A percentile compares a stretch with the other conserved stretches of the same genome.
phyloP scores from a whole-genome alignment of 1,140 invertebrate genomes.

The Frieseomelitta varia region DNA sequence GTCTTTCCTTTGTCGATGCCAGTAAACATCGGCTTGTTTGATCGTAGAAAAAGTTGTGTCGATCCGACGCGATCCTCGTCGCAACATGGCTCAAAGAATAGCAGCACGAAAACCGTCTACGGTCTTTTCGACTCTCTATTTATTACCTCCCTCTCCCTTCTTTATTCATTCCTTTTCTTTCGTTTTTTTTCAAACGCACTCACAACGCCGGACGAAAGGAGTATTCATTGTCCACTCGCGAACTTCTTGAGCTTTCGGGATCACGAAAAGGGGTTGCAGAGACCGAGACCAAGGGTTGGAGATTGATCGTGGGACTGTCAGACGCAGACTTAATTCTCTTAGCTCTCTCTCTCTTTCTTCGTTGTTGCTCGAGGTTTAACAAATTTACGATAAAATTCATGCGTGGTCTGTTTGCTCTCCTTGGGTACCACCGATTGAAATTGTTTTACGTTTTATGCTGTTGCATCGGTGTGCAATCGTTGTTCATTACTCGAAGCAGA shows the following conservation, averaged over 20 bases:
- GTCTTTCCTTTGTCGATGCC: constrained; percentile 14
- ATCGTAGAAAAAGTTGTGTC: constrained; percentile 51
- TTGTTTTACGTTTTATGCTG: background rate
- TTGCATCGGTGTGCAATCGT: too few relatives aligned
- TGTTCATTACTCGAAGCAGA: background rate
- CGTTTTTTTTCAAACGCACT: constrained; percentile 23
- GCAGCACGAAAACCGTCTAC: background rate
- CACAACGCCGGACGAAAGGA: constrained; percentile 2
- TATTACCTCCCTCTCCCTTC: background rate
- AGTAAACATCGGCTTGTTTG: constrained; percentile 59
- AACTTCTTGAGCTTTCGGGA: constrained; percentile 56
- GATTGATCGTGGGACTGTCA: constrained; percentile 58
- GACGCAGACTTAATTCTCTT: constrained; percentile 6
- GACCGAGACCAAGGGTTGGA: constrained; percentile 2
- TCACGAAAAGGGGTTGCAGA: constrained; percentile 7
- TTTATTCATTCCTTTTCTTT: background rate
- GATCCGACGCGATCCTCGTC: constrained; percentile 19
- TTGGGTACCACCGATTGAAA: background rate
- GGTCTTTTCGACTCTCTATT: constrained; percentile 32
- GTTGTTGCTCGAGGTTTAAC: constrained; percentile 12
- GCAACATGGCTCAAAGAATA: constrained; percentile 2
- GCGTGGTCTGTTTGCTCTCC: background rate
- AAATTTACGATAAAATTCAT: constrained; percentile 47
- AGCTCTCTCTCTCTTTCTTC: constrained; percentile 16
- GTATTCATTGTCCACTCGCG: constrained; percentile 66